Evolutionary conservation across 2,113 vertebrate species (phyloP).

Genomic region (Gallinago paraguaiae): DNA sequence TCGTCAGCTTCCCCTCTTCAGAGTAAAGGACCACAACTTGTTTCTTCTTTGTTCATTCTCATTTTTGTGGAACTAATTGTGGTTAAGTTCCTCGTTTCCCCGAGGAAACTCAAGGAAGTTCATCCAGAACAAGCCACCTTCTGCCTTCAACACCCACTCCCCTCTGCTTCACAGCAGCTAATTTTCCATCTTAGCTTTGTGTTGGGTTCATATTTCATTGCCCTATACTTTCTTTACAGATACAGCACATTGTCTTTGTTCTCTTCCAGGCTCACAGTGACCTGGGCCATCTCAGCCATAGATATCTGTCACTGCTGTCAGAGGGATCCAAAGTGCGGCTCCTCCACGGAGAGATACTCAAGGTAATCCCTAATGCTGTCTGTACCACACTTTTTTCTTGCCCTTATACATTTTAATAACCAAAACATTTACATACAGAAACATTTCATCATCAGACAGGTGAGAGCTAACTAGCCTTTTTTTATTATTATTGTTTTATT

Average conservation of each 20-base stretch:
- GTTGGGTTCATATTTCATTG: not conserved
- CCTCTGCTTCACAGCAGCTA: not conserved
- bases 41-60: not conserved
- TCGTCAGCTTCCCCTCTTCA: not conserved
- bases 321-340: not conserved
- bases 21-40: not conserved
- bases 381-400: slow-evolving; percentile 28
- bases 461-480: slow-evolving; percentile 17
- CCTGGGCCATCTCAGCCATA: not conserved
- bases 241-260: not conserved
- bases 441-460: slow-evolving; percentile 56
- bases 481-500: slow-evolving; percentile 18
- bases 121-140: not conserved
- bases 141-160: not conserved
- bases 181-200: not conserved
- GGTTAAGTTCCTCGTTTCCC: not conserved
- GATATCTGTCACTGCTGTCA: not conserved
- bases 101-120: not conserved
- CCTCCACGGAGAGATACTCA: not conserved
- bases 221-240: not conserved
- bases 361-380: slow-evolving; percentile 4
- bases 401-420: slow-evolving; percentile 67
- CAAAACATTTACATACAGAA: slow-evolving; percentile 56
- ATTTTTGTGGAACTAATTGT: not conserved
- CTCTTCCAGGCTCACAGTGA: not conserved